Percentiles rank a stretch among this genome's conserved stretches.
Evolutionary conservation across 2,113 vertebrate species (phyloP).

Genomic region (Parus major): DNA sequence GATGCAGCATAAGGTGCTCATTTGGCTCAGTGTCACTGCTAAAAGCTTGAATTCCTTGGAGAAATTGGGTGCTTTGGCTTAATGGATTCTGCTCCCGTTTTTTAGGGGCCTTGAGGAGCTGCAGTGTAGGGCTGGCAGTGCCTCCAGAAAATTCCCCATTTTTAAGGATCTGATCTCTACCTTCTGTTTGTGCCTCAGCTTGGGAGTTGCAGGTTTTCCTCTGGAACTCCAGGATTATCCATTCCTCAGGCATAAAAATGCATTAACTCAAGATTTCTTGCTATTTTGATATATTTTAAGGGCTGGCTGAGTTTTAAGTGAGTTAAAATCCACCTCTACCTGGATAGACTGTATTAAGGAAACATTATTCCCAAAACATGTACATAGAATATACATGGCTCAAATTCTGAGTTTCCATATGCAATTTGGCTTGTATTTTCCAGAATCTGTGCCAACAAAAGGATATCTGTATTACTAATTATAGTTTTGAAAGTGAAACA

Average conservation of each 20-base stretch:
- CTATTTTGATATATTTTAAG: neutral
- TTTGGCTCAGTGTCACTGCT: neutral
- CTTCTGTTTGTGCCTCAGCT: neutral
- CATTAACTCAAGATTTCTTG: neutral
- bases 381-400: neutral
- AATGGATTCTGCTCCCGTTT: neutral
- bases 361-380: neutral
- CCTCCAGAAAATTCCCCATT: accelerated
- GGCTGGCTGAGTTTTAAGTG: neutral
- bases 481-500: neutral
- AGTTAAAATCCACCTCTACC: neutral
- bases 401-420: neutral
- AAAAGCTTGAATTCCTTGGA: neutral
- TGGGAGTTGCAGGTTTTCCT: neutral
- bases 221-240: neutral
- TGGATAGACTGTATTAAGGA: neutral
- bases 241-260: neutral
- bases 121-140: neutral
- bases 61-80: neutral
- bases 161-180: neutral
- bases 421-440: neutral
- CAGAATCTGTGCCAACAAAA: neutral
- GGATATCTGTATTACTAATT: neutral
- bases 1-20: neutral
- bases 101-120: neutral